phyloP scores from a whole-genome alignment of 2,888 invertebrate species.

The Biston stratarius region DNA sequence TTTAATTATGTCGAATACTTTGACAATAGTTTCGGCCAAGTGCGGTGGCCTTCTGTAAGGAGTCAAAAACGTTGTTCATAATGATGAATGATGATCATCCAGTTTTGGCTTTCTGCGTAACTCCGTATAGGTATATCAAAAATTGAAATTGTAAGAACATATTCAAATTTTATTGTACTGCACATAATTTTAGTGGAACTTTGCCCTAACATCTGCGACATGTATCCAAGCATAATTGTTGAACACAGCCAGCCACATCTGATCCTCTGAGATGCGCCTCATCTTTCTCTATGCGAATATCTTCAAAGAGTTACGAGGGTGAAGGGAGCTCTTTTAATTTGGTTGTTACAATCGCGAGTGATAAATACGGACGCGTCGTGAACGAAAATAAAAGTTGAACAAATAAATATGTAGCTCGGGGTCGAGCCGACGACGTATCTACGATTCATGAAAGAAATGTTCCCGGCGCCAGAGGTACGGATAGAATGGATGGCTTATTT shows the following conservation, averaged over 20 bases:
- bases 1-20: no score
- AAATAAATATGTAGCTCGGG: constrained; percentile 39
- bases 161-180: no score
- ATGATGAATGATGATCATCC: no score
- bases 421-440: constrained; percentile 31
- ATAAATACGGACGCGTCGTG: constrained; percentile 39
- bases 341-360: constrained; percentile 31
- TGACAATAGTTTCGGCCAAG: no score
- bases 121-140: no score
- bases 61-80: no score
- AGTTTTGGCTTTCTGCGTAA: no score
- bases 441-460: constrained; percentile 22
- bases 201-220: constrained; percentile 18
- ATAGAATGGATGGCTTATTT: constrained; percentile 27
- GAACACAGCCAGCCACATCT: constrained; percentile 8
- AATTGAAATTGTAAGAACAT: no score
- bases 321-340: constrained; percentile 22
- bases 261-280: constrained; percentile 8
- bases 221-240: constrained; percentile 25
- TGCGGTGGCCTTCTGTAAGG: no score
- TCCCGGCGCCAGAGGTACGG: constrained; percentile 15
- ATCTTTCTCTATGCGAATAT: constrained; percentile 1
- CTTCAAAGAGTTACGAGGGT: constrained; percentile 20
- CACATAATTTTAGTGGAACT: background rate
- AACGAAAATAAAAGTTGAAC: constrained; percentile 40